phyloP scores from a whole-genome alignment of 2,113 vertebrate species.

The Paradisaea rubra region DNA sequence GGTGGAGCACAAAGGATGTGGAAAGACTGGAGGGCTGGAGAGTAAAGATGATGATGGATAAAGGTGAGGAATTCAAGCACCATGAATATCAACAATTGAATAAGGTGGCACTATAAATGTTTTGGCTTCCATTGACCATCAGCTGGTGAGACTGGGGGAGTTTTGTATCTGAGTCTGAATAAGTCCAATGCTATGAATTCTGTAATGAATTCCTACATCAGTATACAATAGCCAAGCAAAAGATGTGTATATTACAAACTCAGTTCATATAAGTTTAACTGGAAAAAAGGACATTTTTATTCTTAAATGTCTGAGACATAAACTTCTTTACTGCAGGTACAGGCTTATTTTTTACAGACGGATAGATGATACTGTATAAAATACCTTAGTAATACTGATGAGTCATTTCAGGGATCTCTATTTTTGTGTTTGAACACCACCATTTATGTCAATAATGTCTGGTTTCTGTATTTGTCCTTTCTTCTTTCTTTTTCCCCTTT shows the following conservation, averaged over 20 bases:
- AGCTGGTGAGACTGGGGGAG: neutral
- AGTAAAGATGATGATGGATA: constrained; percentile 36
- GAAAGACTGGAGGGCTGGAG: constrained; percentile 42
- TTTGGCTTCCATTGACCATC: neutral
- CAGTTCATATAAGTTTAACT: neutral
- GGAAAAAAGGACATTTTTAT: neutral
- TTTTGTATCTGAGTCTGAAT: neutral
- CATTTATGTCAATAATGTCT: neutral
- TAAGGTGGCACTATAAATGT: neutral
- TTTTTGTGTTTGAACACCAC: neutral
- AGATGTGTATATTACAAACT: neutral
- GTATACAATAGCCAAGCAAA: neutral
- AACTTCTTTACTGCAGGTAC: neutral
- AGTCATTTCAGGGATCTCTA: neutral
- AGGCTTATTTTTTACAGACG: neutral
- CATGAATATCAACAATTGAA: constrained; percentile 26
- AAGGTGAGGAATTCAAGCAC: neutral
- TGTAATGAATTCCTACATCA: neutral
- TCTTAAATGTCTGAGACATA: neutral
- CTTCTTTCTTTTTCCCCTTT: neutral
- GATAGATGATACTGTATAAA: neutral
- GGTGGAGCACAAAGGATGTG: constrained; percentile 55
- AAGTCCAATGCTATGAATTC: neutral
- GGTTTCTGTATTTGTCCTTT: neutral
- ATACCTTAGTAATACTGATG: neutral